phyloP scores from a whole-genome alignment of 2,888 invertebrate species.

The Autographa pulchrina region DNA sequence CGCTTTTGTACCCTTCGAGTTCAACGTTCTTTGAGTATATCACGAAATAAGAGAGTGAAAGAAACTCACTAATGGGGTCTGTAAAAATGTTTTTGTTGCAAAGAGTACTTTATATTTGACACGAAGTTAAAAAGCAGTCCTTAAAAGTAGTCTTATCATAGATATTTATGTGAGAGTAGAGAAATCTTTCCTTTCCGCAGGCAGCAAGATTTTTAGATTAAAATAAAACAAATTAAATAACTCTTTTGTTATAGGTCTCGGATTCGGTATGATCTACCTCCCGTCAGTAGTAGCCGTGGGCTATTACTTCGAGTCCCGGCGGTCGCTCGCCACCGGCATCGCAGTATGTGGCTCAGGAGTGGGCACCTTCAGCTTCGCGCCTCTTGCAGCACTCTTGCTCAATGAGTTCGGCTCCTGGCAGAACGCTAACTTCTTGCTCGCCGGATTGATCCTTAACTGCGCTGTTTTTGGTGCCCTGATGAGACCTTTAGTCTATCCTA shows the following conservation, averaged over 20 bases:
- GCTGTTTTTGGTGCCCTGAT: constrained; percentile 96
- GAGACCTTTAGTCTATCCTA: constrained; percentile 94
- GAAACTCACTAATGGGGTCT: background rate
- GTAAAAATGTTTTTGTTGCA: background rate
- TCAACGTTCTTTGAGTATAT: constrained; percentile 11
- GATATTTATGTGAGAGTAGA: too few species aligned
- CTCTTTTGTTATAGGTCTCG: constrained; percentile 91
- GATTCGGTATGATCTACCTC: constrained; percentile 97
- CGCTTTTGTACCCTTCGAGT: constrained; percentile 1
- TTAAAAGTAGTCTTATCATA: too few species aligned
- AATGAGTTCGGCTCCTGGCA: constrained; percentile 95
- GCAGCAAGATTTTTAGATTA: too few species aligned
- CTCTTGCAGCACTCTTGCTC: constrained; percentile 94
- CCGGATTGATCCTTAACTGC: constrained; percentile 97
- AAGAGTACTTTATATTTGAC: background rate
- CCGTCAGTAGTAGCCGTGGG: constrained; percentile 99
- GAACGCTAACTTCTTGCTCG: constrained; percentile 96
- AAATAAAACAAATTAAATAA: background rate
- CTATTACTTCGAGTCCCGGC: constrained; percentile 98
- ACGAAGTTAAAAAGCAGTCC: background rate
- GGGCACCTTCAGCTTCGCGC: constrained; percentile 98
- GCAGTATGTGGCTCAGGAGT: constrained; percentile 98
- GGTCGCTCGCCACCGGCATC: constrained; percentile 97
- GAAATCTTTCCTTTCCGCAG: too few species aligned
- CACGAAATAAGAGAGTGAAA: background rate